Evolutionary conservation across 2,113 vertebrate genomes (phyloP), one percentile per base, ranked within the genome.

Genomic region (Leptodactylus fuscus): DNA sequence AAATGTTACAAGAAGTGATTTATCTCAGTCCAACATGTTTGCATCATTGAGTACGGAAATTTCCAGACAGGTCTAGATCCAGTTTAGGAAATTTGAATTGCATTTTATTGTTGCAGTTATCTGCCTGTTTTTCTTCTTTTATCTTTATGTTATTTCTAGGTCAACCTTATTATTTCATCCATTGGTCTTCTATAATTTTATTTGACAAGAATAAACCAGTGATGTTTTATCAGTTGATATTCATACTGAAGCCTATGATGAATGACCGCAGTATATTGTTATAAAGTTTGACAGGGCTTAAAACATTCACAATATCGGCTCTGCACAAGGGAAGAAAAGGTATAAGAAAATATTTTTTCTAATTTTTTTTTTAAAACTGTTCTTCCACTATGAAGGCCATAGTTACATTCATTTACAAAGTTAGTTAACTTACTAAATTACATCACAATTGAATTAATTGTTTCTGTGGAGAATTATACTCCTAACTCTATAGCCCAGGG

Each of bases 1-100:
- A 92, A 94, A 91, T 90, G 85, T 91, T 93, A 89, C 90, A 87
- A 88, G 87, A 88, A 92, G 92, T 89, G 90, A 94, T 95, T 95
- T 94, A 94, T 95, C 92, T 93, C 90, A 87, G 90, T 93, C 91
- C 89, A 90, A 87, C 85, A 88, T 88, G 89, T 92, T 90, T 18
- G 80, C 86, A 88, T 92, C 92, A 89, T 85, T 90, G 90, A 93
- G 76, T 81, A 93, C 91, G 92, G 89, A 91, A 90, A 92, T 81
- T 80, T 90, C 81, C 91, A 90, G 90, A 89, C 46, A 90, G 75
- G 38, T 87, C 87, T 88, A 83, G 83, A 87, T 87, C 53, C 87
- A 15, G 87, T 88, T 90, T 91, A 89, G 88, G 89, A 18, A 90
- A 91, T 88, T 77, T 87, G 92, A 89, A 87, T 65, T 69, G 67